Evolutionary conservation across 1,140 invertebrate genomes (phyloP).

Genomic region (Eufriesea mexicana): DNA sequence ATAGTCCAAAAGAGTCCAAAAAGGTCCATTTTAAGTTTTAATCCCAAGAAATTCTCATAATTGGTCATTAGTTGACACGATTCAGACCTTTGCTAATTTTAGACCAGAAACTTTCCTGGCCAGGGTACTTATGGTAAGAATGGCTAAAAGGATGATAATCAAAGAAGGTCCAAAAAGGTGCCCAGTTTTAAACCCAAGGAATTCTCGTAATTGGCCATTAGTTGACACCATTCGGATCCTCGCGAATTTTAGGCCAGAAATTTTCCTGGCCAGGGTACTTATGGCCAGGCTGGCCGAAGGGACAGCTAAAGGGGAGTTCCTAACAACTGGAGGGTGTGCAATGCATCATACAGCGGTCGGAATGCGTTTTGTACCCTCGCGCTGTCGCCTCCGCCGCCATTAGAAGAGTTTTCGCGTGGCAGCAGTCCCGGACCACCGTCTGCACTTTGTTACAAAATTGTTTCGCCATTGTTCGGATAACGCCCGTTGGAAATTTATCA

Average conservation of each 20-base stretch:
- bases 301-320: constrained; percentile 22
- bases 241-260: constrained; percentile 1
- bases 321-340: constrained; percentile 27
- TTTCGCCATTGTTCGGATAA: constrained; percentile 70
- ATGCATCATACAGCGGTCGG: constrained; percentile 57
- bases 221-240: not conserved
- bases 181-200: not conserved
- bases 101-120: no score
- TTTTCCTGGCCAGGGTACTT: not conserved
- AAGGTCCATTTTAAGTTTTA: no score
- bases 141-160: no score
- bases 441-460: constrained; percentile 70
- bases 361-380: constrained; percentile 57
- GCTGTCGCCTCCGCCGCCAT: constrained; percentile 28
- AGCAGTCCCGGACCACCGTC: not conserved
- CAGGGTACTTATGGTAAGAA: no score
- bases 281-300: not conserved
- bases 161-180: no score
- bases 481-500: constrained; percentile 61
- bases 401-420: constrained; percentile 51
- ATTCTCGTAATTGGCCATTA: constrained; percentile 20
- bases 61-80: no score
- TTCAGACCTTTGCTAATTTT: no score
- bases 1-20: no score
- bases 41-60: no score